A percentile compares a stretch with the other conserved stretches of the same genome.
These are phyloP conservation scores for Xestia xanthographa DNA, from an alignment of 2,888 invertebrate species.

Conservation along the genomic window DNA sequence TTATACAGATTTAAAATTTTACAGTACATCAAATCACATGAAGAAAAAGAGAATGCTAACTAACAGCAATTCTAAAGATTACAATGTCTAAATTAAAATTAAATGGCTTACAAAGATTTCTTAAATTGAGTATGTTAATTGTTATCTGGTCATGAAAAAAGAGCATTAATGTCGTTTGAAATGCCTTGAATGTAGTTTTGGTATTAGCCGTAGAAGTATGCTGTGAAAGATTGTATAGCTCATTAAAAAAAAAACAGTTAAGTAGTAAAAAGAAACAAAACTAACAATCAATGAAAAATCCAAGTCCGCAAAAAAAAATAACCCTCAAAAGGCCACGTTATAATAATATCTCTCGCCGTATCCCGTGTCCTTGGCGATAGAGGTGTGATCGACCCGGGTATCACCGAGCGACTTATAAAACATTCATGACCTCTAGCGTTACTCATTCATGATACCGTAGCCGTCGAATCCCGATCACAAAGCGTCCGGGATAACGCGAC, in stretches of 20 bases:
- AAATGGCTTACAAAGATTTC: no score
- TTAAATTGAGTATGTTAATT: not conserved
- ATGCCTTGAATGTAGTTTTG: not conserved
- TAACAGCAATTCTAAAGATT: no score
- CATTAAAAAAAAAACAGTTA: not conserved
- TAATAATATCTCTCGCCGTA: constrained; percentile 57
- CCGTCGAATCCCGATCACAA: constrained; percentile 72
- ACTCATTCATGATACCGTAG: constrained; percentile 85
- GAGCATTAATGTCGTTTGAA: not conserved
- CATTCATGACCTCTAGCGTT: constrained; percentile 84
- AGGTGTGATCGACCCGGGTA: constrained; percentile 78
- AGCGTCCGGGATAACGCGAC: constrained; percentile 68
- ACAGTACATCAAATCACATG: no score
- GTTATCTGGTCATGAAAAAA: not conserved
- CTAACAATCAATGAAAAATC: constrained; percentile 22
- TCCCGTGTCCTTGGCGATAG: constrained; percentile 65
- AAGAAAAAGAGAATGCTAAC: no score
- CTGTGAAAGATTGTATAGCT: not conserved
- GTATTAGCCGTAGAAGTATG: not conserved
- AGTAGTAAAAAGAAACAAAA: not conserved
- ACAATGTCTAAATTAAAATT: no score
- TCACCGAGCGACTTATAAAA: constrained; percentile 84
- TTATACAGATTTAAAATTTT: no score
- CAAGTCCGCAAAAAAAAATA: constrained; percentile 29
- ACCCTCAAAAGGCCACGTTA: constrained; percentile 37